These are phyloP conservation scores for Neotragus moschatus DNA, from an alignment of 2,113 vertebrate genomes.

Conservation along the genomic window DNA sequence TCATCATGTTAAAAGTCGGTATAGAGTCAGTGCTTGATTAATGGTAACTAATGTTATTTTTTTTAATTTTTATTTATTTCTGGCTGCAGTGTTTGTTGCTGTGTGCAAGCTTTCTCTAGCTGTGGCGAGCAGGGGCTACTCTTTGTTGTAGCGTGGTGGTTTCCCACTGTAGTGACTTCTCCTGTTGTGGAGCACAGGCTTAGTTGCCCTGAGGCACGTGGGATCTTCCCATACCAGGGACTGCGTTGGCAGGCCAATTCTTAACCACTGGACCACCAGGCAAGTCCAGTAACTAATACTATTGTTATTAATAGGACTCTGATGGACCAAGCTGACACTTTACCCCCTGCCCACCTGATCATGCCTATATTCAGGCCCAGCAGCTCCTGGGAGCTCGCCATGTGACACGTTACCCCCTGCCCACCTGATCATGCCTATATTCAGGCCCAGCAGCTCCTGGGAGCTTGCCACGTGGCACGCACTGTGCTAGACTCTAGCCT, in stretches of 20 bases:
- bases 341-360: not conserved
- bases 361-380: not conserved
- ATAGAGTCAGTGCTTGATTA: not conserved
- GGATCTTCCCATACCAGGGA: not conserved
- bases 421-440: not conserved
- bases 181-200: not conserved
- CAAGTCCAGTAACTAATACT: not conserved
- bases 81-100: not conserved
- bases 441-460: not conserved
- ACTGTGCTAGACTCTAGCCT: not conserved
- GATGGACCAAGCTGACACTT: not conserved
- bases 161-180: not conserved
- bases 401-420: rapidly evolving
- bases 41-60: not conserved
- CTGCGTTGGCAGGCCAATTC: not conserved
- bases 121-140: not conserved
- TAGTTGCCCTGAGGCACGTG: not conserved
- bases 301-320: not conserved
- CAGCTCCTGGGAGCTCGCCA: not conserved
- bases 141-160: not conserved
- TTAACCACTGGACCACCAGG: not conserved
- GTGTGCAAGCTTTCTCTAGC: not conserved
- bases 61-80: not conserved
- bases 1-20: not conserved
- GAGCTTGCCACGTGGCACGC: rapidly evolving